Percentiles rank a stretch among this genome's conserved stretches.
These are phyloP conservation scores for Drosophila barbarae DNA, from an alignment of 2,888 invertebrate genomes.

Conservation along the genomic window DNA sequence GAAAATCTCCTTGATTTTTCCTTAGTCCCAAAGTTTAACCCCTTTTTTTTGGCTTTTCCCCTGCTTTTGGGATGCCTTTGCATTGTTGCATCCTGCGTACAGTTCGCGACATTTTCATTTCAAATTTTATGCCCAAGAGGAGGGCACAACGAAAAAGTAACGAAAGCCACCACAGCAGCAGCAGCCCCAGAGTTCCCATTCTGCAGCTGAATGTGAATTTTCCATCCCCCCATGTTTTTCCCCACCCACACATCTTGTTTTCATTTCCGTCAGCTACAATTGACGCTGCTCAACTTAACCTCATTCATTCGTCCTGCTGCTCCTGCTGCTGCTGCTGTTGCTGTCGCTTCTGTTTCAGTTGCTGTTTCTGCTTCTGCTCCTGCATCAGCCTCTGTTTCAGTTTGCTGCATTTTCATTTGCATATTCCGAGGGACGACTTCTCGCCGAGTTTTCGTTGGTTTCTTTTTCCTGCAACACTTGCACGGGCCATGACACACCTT, in stretches of 20 bases:
- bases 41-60: conserved; percentile 10
- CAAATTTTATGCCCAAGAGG: conserved; percentile 73
- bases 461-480: conserved; percentile 55
- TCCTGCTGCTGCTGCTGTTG: conserved; percentile 32
- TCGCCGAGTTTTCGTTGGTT: conserved; percentile 35
- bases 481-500: conserved; percentile 62
- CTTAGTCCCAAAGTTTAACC: background rate
- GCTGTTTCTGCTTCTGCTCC: conserved; percentile 20
- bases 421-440: conserved; percentile 53
- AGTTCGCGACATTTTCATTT: conserved; percentile 72
- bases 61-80: conserved; percentile 29
- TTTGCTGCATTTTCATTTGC: conserved; percentile 65
- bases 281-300: conserved; percentile 75
- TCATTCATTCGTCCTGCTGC: conserved; percentile 59
- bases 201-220: conserved; percentile 17
- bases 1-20: background rate
- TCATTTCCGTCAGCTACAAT: conserved; percentile 76
- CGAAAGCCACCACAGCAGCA: conserved; percentile 47
- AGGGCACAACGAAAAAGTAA: conserved; percentile 54
- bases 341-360: conserved; percentile 24
- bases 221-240: background rate
- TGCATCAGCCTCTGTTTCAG: conserved; percentile 4
- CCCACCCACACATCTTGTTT: conserved; percentile 63
- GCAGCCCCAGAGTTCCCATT: conserved; percentile 21
- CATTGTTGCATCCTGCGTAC: conserved; percentile 63